A percentile compares a stretch with the other conserved stretches of the same genome.
Evolutionary conservation across 2,113 vertebrate species (phyloP).

Genomic region (Cervus canadensis): DNA sequence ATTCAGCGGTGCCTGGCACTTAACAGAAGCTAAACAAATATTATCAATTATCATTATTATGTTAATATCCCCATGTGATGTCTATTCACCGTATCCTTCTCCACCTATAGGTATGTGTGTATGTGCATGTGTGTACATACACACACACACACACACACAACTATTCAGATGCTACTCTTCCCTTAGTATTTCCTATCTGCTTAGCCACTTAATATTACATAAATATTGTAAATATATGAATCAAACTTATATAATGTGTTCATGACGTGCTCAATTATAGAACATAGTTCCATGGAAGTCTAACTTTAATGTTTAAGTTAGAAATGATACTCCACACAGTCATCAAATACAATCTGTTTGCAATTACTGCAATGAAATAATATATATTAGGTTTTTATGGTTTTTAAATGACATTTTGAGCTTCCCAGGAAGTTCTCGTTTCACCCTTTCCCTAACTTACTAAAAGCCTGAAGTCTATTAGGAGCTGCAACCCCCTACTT

Average conservation of each 20-base stretch:
- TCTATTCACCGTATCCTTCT: background rate
- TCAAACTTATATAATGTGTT: conserved; percentile 72
- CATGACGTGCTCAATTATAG: conserved; percentile 77
- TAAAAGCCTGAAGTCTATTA: conserved; percentile 93
- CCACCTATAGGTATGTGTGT: background rate
- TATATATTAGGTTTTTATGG: conserved; percentile 84
- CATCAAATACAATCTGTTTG: conserved; percentile 81
- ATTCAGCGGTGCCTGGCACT: background rate
- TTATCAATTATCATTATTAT: background rate
- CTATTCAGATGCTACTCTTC: conserved; percentile 29
- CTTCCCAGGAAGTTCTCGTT: conserved; percentile 83
- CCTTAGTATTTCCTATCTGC: conserved; percentile 72
- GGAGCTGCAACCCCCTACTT: conserved; percentile 95
- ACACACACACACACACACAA: background rate
- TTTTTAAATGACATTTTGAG: conserved; percentile 86
- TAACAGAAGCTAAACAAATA: conserved; percentile 7
- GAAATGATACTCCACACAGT: conserved; percentile 74
- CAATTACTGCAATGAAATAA: conserved; percentile 84
- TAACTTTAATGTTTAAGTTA: conserved; percentile 76
- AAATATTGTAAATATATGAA: conserved; percentile 74
- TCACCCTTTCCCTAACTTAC: conserved; percentile 90
- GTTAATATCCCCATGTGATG: background rate
- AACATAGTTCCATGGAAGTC: conserved; percentile 73
- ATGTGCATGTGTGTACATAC: background rate
- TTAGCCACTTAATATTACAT: conserved; percentile 77